Conservation (phyloP, 2,113 vertebrate species). For the Gorsachius goisagi region DNA sequence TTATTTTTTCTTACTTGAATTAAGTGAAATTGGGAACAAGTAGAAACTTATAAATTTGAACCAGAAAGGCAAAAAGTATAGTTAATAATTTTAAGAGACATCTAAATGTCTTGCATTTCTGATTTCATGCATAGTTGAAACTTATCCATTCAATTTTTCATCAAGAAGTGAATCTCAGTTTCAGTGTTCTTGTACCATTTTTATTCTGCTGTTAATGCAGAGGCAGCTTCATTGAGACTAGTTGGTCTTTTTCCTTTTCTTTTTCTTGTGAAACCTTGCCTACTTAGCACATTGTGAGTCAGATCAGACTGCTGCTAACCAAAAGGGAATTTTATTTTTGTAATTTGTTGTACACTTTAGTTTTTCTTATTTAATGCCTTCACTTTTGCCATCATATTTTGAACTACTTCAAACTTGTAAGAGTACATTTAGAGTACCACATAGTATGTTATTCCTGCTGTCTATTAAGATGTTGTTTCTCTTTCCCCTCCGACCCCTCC, state of each 20-base stretch:
- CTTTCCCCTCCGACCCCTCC: background rate
- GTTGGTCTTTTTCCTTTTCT: slow-evolving; percentile 16
- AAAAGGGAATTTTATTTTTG: slow-evolving; percentile 31
- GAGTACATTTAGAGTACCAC: background rate
- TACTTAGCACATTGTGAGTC: slow-evolving; percentile 35
- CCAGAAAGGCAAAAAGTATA: background rate
- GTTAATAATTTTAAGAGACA: background rate
- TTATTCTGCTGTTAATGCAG: slow-evolving; percentile 27
- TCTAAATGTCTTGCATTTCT: background rate
- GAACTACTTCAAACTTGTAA: background rate
- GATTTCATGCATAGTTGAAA: background rate
- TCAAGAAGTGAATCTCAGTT: background rate
- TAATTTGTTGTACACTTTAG: background rate
- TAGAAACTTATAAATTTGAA: background rate
- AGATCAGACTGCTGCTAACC: slow-evolving; percentile 15
- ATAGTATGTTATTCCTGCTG: background rate
- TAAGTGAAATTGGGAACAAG: background rate
- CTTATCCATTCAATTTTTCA: background rate
- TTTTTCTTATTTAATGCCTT: background rate
- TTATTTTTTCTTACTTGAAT: background rate
- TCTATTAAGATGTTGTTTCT: background rate
- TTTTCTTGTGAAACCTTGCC: background rate
- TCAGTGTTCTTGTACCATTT: background rate
- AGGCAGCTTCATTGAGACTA: slow-evolving; percentile 16
- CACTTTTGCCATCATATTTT: background rate